Conservation (phyloP, 2,888 invertebrate genomes). For the Andrena marginata region DNA sequence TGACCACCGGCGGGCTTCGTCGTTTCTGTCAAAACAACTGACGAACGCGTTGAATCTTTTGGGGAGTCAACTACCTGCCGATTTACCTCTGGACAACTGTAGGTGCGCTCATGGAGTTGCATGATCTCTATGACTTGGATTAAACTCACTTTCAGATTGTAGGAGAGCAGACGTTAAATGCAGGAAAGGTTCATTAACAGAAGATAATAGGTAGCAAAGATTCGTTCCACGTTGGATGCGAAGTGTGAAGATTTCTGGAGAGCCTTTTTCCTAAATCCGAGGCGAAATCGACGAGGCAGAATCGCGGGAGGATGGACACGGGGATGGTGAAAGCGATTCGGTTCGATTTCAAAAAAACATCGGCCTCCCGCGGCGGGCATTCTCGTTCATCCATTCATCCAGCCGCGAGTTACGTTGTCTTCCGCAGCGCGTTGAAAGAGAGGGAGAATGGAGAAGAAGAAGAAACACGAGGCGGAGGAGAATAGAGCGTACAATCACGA, state of each 20-base stretch:
- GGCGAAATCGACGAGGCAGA: conserved; percentile 3
- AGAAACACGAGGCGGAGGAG: conserved; percentile 70
- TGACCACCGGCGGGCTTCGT: neutral
- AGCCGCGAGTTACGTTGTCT: conserved; percentile 71
- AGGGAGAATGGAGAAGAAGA: conserved; percentile 53
- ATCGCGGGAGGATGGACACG: conserved; percentile 4
- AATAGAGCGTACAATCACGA: conserved; percentile 80
- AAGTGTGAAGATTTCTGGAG: neutral
- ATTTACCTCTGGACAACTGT: too few relatives aligned
- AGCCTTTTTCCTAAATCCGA: too few relatives aligned
- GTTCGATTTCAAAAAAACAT: conserved; percentile 75
- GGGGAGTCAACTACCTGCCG: too few relatives aligned
- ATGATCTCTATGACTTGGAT: too few relatives aligned
- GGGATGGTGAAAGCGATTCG: conserved; percentile 42
- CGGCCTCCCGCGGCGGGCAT: conserved; percentile 69
- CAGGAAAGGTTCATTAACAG: neutral
- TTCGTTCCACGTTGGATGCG: neutral
- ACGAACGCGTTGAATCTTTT: too few relatives aligned
- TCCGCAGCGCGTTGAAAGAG: conserved; percentile 68
- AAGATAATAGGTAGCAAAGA: neutral
- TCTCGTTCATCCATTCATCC: conserved; percentile 73
- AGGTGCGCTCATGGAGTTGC: too few relatives aligned
- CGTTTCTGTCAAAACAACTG: neutral
- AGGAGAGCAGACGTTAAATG: too few relatives aligned
- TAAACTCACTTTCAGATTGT: too few relatives aligned